A percentile compares a stretch with the other conserved stretches of the same genome.
Evolutionary conservation across 1,140 invertebrate genomes (phyloP).

Genomic region (Drosophila albomicans): DNA sequence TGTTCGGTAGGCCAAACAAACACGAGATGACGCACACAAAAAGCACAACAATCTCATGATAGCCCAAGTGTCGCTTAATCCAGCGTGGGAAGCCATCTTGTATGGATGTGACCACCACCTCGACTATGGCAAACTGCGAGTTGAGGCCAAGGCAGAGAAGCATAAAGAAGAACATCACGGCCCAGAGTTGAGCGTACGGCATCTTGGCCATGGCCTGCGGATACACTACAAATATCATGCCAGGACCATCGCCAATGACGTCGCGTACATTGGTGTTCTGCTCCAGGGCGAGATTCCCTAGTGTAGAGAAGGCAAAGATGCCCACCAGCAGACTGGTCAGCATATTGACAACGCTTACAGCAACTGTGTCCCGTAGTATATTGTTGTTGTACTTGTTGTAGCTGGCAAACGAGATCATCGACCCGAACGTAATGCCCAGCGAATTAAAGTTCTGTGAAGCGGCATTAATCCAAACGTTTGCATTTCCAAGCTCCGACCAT

Average conservation of each 20-base stretch:
- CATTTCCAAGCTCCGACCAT: slow-evolving; percentile 92
- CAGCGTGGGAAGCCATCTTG: slow-evolving; percentile 95
- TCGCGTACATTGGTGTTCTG: slow-evolving; percentile 91
- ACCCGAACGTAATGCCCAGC: slow-evolving; percentile 95
- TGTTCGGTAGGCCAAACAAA: slow-evolving; percentile 93
- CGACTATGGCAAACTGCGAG: slow-evolving; percentile 94
- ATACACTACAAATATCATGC: slow-evolving; percentile 95
- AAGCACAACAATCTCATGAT: slow-evolving; percentile 94
- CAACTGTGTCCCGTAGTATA: slow-evolving; percentile 93
- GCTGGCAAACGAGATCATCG: slow-evolving; percentile 97
- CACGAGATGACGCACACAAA: slow-evolving; percentile 93
- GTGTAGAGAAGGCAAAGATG: slow-evolving; percentile 94
- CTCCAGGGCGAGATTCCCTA: slow-evolving; percentile 94
- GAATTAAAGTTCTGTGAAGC: slow-evolving; percentile 97
- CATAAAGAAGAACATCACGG: slow-evolving; percentile 96
- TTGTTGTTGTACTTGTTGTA: slow-evolving; percentile 97
- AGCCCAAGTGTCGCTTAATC: slow-evolving; percentile 92
- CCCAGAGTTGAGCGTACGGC: slow-evolving; percentile 94
- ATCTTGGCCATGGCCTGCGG: slow-evolving; percentile 95
- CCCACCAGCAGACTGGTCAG: slow-evolving; percentile 93
- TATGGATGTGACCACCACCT: slow-evolving; percentile 96
- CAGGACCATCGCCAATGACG: slow-evolving; percentile 94
- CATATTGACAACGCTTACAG: slow-evolving; percentile 93
- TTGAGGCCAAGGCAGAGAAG: slow-evolving; percentile 95
- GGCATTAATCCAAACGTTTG: slow-evolving; percentile 95